phyloP scores from a whole-genome alignment of 2,797 vertebrate genomes.

The Pipistrellus nathusii region DNA sequence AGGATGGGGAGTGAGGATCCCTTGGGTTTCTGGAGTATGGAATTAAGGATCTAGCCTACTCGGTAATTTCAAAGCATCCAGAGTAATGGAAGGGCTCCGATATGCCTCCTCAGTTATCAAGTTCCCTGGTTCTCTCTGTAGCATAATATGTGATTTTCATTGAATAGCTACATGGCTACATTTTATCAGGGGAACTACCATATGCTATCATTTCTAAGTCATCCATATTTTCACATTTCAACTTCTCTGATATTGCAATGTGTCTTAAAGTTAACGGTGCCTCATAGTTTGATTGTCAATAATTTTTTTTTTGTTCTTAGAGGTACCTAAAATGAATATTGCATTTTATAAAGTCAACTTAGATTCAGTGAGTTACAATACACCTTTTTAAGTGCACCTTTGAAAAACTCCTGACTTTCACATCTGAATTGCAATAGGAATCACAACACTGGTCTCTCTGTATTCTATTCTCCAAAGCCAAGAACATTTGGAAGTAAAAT shows the following conservation, averaged over 20 bases:
- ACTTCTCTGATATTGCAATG: background rate
- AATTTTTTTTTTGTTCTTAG: slow-evolving; percentile 46
- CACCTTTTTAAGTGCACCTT: background rate
- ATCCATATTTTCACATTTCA: background rate
- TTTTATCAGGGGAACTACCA: background rate
- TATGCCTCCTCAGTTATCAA: background rate
- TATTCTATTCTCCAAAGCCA: background rate
- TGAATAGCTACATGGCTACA: background rate
- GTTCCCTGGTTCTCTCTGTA: background rate
- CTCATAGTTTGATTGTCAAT: background rate
- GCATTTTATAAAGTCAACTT: slow-evolving; percentile 33
- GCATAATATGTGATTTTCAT: background rate
- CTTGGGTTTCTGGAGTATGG: background rate
- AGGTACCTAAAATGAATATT: background rate
- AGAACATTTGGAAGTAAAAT: slow-evolving; percentile 10
- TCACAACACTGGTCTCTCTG: background rate
- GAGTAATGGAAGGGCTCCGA: background rate
- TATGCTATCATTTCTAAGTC: slow-evolving; percentile 18
- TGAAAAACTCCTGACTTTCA: background rate
- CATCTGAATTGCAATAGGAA: background rate
- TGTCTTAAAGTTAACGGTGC: background rate
- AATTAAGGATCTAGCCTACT: background rate
- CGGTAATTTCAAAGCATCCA: background rate
- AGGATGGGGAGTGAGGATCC: background rate
- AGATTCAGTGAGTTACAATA: background rate